Conservation (phyloP, 1,140 invertebrate genomes). For the Psix sp. region DNA sequence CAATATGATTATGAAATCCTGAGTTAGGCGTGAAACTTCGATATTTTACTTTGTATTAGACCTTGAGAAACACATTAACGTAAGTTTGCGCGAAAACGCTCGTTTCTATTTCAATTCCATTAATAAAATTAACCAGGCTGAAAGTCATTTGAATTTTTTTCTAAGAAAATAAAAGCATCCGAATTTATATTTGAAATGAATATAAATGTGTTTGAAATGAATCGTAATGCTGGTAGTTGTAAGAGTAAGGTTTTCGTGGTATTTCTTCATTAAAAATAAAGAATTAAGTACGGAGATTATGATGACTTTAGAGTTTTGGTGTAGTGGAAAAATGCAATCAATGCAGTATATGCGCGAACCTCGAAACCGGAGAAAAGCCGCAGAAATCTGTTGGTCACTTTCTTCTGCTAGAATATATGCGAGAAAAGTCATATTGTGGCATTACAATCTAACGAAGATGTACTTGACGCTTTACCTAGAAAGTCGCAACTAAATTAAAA, state of each 20-base stretch:
- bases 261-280: no score
- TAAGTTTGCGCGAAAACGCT: no score
- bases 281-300: background rate
- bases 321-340: constrained; percentile 14
- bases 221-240: no score
- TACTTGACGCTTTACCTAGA: constrained; percentile 49
- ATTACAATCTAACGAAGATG: constrained; percentile 50
- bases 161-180: no score
- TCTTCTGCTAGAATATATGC: constrained; percentile 46
- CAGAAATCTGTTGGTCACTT: constrained; percentile 45
- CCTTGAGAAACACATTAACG: constrained; percentile 12
- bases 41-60: constrained; percentile 38
- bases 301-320: background rate
- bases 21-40: constrained; percentile 42
- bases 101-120: no score
- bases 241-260: no score
- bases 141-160: no score
- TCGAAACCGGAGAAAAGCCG: constrained; percentile 47
- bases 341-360: constrained; percentile 41
- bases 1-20: constrained; percentile 39
- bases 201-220: no score
- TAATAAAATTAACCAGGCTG: no score
- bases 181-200: no score
- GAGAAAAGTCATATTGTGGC: no score
- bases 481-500: constrained; percentile 53